A percentile compares a stretch with the other conserved stretches of the same genome.
These are phyloP conservation scores for Lampris incognitus DNA, from an alignment of 2,113 vertebrate species.

Conservation along the genomic window DNA sequence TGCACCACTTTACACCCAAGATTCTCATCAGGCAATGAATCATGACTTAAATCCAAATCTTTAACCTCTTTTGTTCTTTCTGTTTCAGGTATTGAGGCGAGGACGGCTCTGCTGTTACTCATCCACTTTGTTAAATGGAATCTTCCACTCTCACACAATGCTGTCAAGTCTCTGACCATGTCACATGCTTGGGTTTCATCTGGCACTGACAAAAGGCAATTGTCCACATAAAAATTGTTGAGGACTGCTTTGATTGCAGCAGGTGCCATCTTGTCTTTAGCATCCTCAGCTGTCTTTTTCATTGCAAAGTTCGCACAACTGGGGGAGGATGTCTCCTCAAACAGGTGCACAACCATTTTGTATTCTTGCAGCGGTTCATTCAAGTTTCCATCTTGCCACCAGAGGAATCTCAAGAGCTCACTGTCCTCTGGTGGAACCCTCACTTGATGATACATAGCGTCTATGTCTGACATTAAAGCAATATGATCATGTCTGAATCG, in stretches of 20 bases:
- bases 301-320: slow-evolving; percentile 23
- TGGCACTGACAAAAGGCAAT: slow-evolving; percentile 16
- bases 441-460: slow-evolving; percentile 37
- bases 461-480: too few relatives aligned
- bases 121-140: slow-evolving; percentile 15
- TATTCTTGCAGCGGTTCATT: not conserved
- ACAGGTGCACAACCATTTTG: slow-evolving; percentile 24
- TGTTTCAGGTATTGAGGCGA: not conserved
- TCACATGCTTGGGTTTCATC: slow-evolving; percentile 5
- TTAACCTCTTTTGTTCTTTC: not conserved
- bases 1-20: too few relatives aligned
- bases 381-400: slow-evolving; percentile 22
- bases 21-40: too few relatives aligned
- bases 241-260: not conserved
- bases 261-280: not conserved
- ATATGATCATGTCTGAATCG: slow-evolving; percentile 15
- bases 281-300: slow-evolving; percentile 12
- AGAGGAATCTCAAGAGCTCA: not conserved
- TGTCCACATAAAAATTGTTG: slow-evolving; percentile 38
- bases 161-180: not conserved
- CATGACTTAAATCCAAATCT: too few relatives aligned
- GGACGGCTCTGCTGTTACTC: not conserved
- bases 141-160: slow-evolving; percentile 20
- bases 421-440: not conserved
- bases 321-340: slow-evolving; percentile 23